Conservation (phyloP, 2,888 invertebrate genomes). For the Anarsia innoxiella region DNA sequence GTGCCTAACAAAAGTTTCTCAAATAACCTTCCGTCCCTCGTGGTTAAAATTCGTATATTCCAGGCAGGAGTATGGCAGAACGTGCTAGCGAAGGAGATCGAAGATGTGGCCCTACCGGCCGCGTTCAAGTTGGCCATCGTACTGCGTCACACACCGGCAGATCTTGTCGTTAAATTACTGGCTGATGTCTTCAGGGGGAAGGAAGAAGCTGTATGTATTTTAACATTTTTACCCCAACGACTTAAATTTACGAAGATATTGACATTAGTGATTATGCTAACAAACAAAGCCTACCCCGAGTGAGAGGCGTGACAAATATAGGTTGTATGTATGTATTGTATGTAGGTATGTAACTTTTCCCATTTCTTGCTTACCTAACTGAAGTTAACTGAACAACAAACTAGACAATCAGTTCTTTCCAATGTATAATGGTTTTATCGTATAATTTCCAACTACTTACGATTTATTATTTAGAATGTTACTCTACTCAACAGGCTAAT, state of each 20-base stretch:
- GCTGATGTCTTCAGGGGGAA: constrained; percentile 47
- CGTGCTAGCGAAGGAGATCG: constrained; percentile 45
- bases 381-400: no score
- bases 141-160: constrained; percentile 55
- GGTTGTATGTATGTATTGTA: no score
- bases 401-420: background rate
- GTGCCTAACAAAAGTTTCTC: no score
- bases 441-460: background rate
- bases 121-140: constrained; percentile 62
- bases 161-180: constrained; percentile 42
- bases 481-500: no score
- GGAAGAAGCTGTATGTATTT: constrained; percentile 46
- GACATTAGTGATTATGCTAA: background rate
- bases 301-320: no score
- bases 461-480: background rate
- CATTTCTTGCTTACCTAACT: no score
- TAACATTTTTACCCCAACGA: no score
- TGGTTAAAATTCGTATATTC: constrained; percentile 12
- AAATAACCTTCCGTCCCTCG: background rate
- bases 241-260: background rate
- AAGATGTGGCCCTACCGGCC: constrained; percentile 54
- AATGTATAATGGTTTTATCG: background rate
- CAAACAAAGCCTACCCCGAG: no score
- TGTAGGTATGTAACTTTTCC: no score
- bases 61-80: constrained; percentile 63